Evolutionary conservation across 30 jellyfish, hydroid and myxozoan species (phyloP), one percentile per base, ranked within the genome.

Genomic region (Catostylus mosaicus): DNA sequence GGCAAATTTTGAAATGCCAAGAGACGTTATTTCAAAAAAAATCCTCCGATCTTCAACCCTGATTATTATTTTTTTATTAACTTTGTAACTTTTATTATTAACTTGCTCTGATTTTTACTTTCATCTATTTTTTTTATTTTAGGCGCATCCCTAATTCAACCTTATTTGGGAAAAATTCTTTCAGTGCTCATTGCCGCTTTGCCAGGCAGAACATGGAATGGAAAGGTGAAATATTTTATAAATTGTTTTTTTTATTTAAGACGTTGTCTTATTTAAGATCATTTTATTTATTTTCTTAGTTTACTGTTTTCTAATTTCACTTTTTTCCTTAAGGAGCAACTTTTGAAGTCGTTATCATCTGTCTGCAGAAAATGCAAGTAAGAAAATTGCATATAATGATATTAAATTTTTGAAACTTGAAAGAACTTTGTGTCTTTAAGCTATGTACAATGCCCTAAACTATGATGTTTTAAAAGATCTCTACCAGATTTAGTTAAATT

Each of bases 141-240:
- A 92, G 98, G 96, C 5, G 78, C 88, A 6, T 69, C 96, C 1
- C 68, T 92, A 40, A 37, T 85, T 16, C 96, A 85, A 32, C 95
- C 95, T 19, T 77, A 92, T 48, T 73, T 92, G 32, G 88, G 87
- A 23, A 73, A 86, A 10, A 34, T 92, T 70, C 47, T 92, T 8
- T 30, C 57, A 9, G 24, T 76, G 8, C 84, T 86, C 36, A 65
- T 80, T 23, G 75, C 78, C 2, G 78, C 91, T 2, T 34, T 88
- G 62, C 96, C 89, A 27, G 98, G 98, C 65, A 78, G 98, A 50
- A 92, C 85, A 19, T 92, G 98, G 98, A 75, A 86, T 24, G 98
- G 98, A 61, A 92, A 92, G 74, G 97, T 90, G 36, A 70, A n/a
- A n/a, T n/a, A 46, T 47, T 50, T 50, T 18, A 4, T 27, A 16